phyloP scores from a whole-genome alignment of 2,797 vertebrate genomes.

The Pseudochromis fuscus region DNA sequence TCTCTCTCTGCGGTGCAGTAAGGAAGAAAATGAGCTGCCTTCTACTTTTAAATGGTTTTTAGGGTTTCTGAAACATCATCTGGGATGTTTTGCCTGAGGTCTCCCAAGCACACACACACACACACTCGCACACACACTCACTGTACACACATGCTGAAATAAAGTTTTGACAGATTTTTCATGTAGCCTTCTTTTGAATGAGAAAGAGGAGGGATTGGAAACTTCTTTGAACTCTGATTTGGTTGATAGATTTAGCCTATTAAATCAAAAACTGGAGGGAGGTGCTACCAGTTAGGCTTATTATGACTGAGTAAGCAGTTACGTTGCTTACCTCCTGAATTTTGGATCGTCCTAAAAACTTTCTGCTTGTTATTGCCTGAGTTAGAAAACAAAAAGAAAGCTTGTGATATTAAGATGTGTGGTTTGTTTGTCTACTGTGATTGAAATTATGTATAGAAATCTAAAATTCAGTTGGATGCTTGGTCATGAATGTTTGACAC shows the following conservation, averaged over 20 bases:
- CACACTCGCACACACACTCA: background rate
- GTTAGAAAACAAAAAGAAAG: too few species aligned
- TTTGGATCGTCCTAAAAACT: constrained; percentile 41
- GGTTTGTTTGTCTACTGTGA: constrained; percentile 1
- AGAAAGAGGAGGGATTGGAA: constrained; percentile 37
- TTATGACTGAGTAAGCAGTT: constrained; percentile 59
- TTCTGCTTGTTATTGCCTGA: constrained; percentile 25
- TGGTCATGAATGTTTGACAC: background rate
- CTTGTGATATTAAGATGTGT: too few species aligned
- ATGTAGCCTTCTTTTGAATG: constrained; percentile 59
- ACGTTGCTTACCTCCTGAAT: constrained; percentile 28
- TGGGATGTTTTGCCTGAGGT: constrained; percentile 80
- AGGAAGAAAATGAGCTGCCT: constrained; percentile 79
- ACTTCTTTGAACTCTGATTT: constrained; percentile 73
- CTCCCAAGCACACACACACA: constrained; percentile 38
- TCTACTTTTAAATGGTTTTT: constrained; percentile 84
- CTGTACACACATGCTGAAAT: constrained; percentile 39
- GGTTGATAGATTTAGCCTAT: constrained; percentile 57
- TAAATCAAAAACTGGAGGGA: constrained; percentile 56
- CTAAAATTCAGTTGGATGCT: background rate
- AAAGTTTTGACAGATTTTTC: constrained; percentile 71
- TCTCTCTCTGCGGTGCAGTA: constrained; percentile 76
- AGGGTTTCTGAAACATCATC: constrained; percentile 82
- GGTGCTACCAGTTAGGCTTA: constrained; percentile 35
- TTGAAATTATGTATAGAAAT: background rate